Evolutionary conservation across 2,888 invertebrate genomes (phyloP), one percentile per base, ranked within the genome.

Genomic region (Sminthurinus aureus): DNA sequence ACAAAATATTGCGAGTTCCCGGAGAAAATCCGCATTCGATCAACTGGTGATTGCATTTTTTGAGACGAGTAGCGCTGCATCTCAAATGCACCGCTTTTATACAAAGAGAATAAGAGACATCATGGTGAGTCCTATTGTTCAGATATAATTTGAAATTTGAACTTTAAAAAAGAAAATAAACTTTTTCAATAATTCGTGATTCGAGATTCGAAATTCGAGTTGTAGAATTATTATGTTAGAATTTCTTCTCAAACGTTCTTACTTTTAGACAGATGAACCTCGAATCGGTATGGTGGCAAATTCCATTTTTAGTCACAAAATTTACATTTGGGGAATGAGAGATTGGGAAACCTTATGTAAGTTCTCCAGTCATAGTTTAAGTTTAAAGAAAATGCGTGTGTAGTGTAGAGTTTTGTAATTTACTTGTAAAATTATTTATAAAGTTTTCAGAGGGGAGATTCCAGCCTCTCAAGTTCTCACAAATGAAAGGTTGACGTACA

Each of bases 1-100:
- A 58, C 78, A 82, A 24, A 52, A 74, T 58, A 11, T 82, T 22
- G 77, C 58, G 9, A 18, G 4, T 8, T 22, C 64, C n/a, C 26
- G 18, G 26, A n/a, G 18, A n/a, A 74, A 52, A 64, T 26, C 24
- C 38, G 26, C 15, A 20, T 22, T 73, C 8, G 83, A 80, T 12
- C 50, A 52, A 20, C 20, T 85, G 18, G 80, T 38, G 38, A 8
- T 85, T 11, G 69, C 51, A n/a, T 85, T 76, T 52, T 75, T 85
- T 64, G 83, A 85, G 71, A 20, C 83, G 9, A 85, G 83, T 24
- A 80, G 81, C 0, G 76, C 83, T 18, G 8, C 79, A 9, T 51
- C 75, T 15, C 85, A 85, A 66, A 71, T 85, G 73, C 81, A 83
- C 71, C 80, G 85, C 18, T 85, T 85, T 58, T 85, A 83, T 50